Evolutionary conservation across 2,888 invertebrate species (phyloP).

Genomic region (Lasioglossum zephyrum): DNA sequence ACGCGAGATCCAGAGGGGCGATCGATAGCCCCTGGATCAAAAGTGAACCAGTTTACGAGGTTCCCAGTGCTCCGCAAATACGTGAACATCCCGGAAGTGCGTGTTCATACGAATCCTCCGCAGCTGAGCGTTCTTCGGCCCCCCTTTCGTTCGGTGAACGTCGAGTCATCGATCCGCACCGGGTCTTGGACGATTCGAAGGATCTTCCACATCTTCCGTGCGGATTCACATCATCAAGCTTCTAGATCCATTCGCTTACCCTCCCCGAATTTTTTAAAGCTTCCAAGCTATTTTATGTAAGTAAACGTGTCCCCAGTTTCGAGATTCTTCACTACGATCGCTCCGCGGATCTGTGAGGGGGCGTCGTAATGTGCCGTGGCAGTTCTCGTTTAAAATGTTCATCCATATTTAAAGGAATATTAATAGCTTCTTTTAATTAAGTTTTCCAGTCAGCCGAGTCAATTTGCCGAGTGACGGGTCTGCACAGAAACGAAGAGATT

Average conservation of each 20-base stretch:
- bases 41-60: not conserved
- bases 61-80: not conserved
- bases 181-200: not conserved
- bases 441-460: not conserved
- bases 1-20: not conserved
- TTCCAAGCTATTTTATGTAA: not conserved
- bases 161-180: conserved; percentile 9
- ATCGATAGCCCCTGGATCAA: not conserved
- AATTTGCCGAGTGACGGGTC: not conserved
- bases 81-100: not conserved
- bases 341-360: not conserved
- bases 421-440: not conserved
- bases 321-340: not conserved
- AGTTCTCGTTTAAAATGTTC: not conserved
- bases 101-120: conserved; percentile 8
- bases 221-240: not conserved
- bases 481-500: not conserved
- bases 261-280: not conserved
- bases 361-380: not conserved
- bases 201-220: not conserved
- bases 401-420: not conserved
- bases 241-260: not conserved
- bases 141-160: not conserved
- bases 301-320: not conserved
- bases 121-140: not conserved